These are phyloP conservation scores for Hystrix cristata DNA, from an alignment of 2,113 vertebrate genomes.

Conservation along the genomic window DNA sequence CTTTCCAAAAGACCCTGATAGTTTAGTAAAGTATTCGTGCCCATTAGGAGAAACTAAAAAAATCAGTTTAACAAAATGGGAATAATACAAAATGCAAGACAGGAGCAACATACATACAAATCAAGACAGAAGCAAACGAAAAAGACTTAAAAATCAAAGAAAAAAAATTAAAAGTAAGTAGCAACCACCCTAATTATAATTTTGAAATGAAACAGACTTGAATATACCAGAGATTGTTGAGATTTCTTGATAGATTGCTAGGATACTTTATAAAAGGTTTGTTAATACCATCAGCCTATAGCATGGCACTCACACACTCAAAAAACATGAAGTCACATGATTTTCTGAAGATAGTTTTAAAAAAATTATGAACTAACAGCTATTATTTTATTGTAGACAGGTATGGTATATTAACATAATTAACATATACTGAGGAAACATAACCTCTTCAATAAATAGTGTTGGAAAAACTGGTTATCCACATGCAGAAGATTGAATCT, in stretches of 20 bases:
- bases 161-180: background rate
- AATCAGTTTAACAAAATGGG: constrained; percentile 13
- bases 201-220: constrained; percentile 22
- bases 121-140: background rate
- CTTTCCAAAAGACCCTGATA: constrained; percentile 20
- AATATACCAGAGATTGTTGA: background rate
- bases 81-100: background rate
- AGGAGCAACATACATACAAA: background rate
- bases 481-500: background rate
- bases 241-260: background rate
- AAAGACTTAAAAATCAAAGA: background rate
- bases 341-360: background rate
- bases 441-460: background rate
- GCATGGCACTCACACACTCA: background rate
- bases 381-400: background rate
- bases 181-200: background rate
- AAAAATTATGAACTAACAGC: background rate
- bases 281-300: background rate
- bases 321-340: background rate
- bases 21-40: background rate
- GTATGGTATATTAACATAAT: background rate
- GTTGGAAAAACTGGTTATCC: background rate
- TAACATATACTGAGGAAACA: background rate
- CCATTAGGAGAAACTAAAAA: background rate
- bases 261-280: background rate